Evolutionary conservation across 2,797 vertebrate species (phyloP), one percentile per base, ranked within the genome.

Genomic region (Semaprochilodus insignis): DNA sequence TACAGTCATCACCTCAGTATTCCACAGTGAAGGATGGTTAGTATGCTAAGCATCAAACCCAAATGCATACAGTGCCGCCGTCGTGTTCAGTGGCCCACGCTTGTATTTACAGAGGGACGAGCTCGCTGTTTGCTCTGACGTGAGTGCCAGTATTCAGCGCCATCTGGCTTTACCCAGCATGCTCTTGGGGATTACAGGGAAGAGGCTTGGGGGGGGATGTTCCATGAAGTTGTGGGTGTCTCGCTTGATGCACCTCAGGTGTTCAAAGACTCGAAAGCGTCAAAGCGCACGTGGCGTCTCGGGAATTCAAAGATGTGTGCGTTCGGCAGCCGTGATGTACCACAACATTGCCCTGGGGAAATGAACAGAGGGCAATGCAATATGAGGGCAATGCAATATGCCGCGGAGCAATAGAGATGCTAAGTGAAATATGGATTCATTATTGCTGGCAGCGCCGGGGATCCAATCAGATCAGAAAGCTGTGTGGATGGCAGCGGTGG

Each of bases 381-480:
- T 85, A 86, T 85, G 57, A 60, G 57, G 80, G 67, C 69, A 55
- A 19, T 55, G 60, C 85, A 81, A 81, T 85, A 85, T 86, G 86
- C 85, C 48, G 72, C 69, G 59, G 65, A 80, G 79, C 83, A 72
- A 48, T 2, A 57, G 70, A 67, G 81, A 81, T 52, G 82, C 87
- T 88, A 88, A 90, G 88, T 91, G 87, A 92, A 92, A 92, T 88
- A 79, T 44, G 88, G 90, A 89, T 92, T 91, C 91, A 93, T 91
- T 91, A 89, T 74, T 80, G 81, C 85, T 81, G 83, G 86, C 82
- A 80, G 80, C 87, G 78, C 82, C 90, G 89, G 88, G 85, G 66
- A 78, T 76, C 90, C 87, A 89, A 86, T 89, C 74, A 69, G 62
- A 31, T 57, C 54, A 54, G 71, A 44, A 34, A 25, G 76, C 16